Conservation (phyloP, 2,797 vertebrate species). For the Pelodytes ibericus region DNA sequence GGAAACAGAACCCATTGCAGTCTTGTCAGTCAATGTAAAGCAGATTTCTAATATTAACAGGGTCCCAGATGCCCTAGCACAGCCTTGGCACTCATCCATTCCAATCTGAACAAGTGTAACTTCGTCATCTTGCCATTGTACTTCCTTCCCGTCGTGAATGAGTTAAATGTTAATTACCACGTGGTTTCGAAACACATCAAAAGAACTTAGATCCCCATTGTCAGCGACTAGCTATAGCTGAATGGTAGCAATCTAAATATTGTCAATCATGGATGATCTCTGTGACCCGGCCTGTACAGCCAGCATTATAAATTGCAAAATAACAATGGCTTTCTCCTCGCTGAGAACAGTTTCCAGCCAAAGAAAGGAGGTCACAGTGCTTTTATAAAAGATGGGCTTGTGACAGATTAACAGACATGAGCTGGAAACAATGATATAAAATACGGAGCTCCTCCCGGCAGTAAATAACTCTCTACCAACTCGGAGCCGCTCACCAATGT, state of each 20-base stretch:
- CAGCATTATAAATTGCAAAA: conserved; percentile 46
- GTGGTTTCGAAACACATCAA: conserved; percentile 12
- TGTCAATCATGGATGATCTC: conserved; percentile 43
- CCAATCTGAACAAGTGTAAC: background rate
- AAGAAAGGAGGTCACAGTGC: conserved; percentile 18
- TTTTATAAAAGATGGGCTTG: conserved; percentile 20
- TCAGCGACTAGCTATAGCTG: conserved; percentile 7
- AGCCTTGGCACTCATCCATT: background rate
- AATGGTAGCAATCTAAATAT: conserved; percentile 53
- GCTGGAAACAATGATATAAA: conserved; percentile 38
- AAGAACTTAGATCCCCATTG: conserved; percentile 26
- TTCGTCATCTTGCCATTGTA: background rate
- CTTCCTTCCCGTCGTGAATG: background rate
- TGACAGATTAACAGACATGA: conserved; percentile 45
- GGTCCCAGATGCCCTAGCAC: background rate
- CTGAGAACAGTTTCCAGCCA: conserved; percentile 25
- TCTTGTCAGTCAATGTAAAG: no score
- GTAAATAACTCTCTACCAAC: conserved; percentile 28
- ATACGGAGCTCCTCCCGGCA: conserved; percentile 11
- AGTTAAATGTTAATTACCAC: conserved; percentile 9
- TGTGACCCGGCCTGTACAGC: conserved; percentile 39
- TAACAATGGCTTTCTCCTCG: conserved; percentile 50
- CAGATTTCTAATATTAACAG: no score
- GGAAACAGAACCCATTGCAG: no score
- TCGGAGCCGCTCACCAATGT: conserved; percentile 1